These are phyloP conservation scores for Brachionus koreanus DNA, from an alignment of 1,140 invertebrate species.

Conservation along the genomic window DNA sequence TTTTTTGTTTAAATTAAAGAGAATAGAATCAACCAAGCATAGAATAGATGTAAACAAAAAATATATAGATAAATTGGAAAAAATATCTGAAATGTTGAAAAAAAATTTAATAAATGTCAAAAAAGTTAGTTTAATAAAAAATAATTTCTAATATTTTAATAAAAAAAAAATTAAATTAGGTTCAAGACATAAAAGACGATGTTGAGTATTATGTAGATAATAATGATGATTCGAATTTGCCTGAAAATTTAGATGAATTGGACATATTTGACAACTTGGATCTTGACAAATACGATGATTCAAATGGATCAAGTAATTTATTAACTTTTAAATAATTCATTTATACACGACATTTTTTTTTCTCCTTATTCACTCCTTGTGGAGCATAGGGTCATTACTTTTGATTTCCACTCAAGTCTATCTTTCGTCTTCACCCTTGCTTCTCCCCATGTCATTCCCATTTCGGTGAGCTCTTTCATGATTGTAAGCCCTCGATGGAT, in stretches of 20 bases:
- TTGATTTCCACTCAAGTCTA: no score
- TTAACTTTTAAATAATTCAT: no score
- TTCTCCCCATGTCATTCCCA: no score
- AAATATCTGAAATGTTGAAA: slow-evolving; percentile 34
- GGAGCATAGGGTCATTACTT: no score
- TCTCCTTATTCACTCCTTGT: no score
- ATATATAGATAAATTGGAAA: slow-evolving; percentile 35
- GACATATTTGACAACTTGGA: slow-evolving; percentile 41
- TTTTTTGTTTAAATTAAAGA: slow-evolving; percentile 7
- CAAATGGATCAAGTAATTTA: background rate
- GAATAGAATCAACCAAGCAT: slow-evolving; percentile 33
- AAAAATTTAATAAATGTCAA: slow-evolving; percentile 35
- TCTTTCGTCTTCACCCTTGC: no score
- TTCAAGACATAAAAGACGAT: slow-evolving; percentile 86
- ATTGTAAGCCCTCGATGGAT: no score
- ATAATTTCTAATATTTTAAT: background rate
- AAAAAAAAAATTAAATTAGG: slow-evolving; percentile 53
- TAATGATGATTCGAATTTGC: slow-evolving; percentile 89
- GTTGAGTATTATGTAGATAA: slow-evolving; percentile 96
- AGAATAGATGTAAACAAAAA: slow-evolving; percentile 37
- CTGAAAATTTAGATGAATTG: slow-evolving; percentile 65
- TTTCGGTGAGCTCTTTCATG: no score
- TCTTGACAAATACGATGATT: slow-evolving; percentile 17
- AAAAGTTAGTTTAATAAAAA: slow-evolving; percentile 32
- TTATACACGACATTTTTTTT: no score